Conservation (phyloP, 1,140 invertebrate species). For the Phymorhynchus buccinoides region DNA sequence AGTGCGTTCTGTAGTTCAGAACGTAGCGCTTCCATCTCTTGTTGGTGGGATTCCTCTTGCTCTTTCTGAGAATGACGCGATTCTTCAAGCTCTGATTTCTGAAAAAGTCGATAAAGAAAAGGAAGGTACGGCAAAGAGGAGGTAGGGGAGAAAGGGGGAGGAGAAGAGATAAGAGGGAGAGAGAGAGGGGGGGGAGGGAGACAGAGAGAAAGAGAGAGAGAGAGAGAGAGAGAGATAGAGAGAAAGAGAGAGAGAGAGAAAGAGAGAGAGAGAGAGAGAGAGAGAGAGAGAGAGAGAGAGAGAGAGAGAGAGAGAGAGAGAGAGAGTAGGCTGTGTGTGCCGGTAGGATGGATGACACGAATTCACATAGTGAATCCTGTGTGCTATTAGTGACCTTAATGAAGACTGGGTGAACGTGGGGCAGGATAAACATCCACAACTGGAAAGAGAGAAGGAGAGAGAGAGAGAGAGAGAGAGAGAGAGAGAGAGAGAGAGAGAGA, state of each 20-base stretch:
- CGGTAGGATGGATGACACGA: background rate
- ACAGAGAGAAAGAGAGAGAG: background rate
- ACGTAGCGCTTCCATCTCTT: background rate
- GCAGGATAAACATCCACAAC: too few species aligned
- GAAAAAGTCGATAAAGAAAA: background rate
- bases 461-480: too few species aligned
- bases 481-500: too few species aligned
- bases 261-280: constrained; percentile 12
- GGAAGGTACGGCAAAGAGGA: too few species aligned
- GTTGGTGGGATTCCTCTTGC: background rate
- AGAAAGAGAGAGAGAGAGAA: constrained; percentile 10
- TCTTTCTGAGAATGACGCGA: background rate
- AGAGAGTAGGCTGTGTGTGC: background rate
- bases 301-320: background rate
- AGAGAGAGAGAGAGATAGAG: background rate
- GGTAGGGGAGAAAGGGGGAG: too few species aligned
- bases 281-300: background rate
- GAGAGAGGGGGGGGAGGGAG: background rate
- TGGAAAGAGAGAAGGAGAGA: too few species aligned
- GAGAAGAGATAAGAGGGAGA: background rate
- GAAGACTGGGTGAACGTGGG: too few species aligned
- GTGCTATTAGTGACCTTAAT: too few species aligned
- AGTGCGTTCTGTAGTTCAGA: background rate
- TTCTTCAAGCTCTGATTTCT: background rate
- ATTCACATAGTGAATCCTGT: background rate